A percentile compares a stretch with the other conserved stretches of the same genome.
Conservation (phyloP, 1,140 invertebrate genomes). For the Sarcophaga bullata region DNA sequence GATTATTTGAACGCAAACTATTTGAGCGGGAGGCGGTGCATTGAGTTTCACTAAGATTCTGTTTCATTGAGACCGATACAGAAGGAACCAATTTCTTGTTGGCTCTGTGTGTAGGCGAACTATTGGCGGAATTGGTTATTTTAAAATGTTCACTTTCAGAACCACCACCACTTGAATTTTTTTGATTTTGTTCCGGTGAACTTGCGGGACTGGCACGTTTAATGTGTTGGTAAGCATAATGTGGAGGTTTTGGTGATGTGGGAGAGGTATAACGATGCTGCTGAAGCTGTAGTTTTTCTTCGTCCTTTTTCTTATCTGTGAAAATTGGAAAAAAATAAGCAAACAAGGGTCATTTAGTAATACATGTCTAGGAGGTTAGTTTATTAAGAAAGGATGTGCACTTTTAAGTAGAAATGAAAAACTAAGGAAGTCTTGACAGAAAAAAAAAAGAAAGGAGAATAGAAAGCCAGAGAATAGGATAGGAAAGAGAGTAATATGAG, state of each 20-base stretch:
- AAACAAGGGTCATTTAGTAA: conserved; percentile 20
- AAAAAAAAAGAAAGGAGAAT: background rate
- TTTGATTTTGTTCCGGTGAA: conserved; percentile 29
- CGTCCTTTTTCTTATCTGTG: conserved; percentile 61
- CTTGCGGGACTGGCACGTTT: conserved; percentile 8
- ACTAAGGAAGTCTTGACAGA: background rate
- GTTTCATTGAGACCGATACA: conserved; percentile 56
- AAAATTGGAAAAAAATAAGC: background rate
- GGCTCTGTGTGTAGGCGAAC: conserved; percentile 38
- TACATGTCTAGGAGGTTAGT: conserved; percentile 29
- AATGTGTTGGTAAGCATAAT: background rate
- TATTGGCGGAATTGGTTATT: conserved; percentile 28
- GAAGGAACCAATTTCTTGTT: conserved; percentile 51
- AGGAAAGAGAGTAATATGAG: background rate
- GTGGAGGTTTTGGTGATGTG: conserved; percentile 46
- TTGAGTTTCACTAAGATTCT: conserved; percentile 59
- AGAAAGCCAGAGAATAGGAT: background rate
- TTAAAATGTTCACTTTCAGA: conserved; percentile 42
- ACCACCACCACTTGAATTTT: background rate
- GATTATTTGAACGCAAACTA: conserved; percentile 19
- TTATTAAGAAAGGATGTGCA: conserved; percentile 1
- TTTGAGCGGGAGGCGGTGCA: conserved; percentile 50
- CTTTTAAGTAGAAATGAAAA: background rate
- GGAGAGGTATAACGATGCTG: conserved; percentile 46
- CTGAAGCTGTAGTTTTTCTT: conserved; percentile 49